Conservation (phyloP, 2,797 vertebrate species). For the Toxotes lorentzi region DNA sequence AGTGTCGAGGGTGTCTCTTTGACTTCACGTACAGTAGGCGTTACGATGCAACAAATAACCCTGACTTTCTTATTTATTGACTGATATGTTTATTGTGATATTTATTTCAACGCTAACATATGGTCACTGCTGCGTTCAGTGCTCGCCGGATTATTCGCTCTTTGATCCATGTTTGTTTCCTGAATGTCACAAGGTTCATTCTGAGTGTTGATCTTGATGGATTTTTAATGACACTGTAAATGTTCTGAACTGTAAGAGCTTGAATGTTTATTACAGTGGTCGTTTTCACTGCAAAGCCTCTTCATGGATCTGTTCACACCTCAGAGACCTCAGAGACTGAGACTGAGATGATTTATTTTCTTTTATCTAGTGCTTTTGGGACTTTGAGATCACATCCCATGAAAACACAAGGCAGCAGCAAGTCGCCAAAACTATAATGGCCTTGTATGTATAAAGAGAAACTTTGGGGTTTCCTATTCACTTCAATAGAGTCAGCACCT, state of each 20-base stretch:
- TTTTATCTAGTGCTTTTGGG: constrained; percentile 3
- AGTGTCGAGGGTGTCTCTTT: neutral
- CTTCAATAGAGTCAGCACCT: neutral
- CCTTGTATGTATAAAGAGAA: neutral
- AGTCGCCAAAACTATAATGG: too few relatives aligned
- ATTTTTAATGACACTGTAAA: constrained; percentile 34
- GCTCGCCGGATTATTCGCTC: constrained; percentile 21
- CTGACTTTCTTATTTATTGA: constrained; percentile 56
- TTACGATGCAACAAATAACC: constrained; percentile 33
- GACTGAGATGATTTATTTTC: neutral
- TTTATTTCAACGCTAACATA: constrained; percentile 58
- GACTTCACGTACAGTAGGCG: constrained; percentile 8
- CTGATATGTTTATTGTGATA: constrained; percentile 57
- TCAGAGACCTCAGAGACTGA: too few relatives aligned
- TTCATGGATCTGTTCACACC: constrained; percentile 30
- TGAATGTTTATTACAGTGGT: constrained; percentile 29
- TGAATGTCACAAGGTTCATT: constrained; percentile 44
- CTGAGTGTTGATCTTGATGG: constrained; percentile 23
- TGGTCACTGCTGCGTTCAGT: constrained; percentile 48
- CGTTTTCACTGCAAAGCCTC: constrained; percentile 7
- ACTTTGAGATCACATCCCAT: neutral
- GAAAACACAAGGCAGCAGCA: too few relatives aligned
- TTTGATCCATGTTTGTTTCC: constrained; percentile 20
- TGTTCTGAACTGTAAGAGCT: constrained; percentile 21
- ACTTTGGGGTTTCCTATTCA: neutral